Evolutionary conservation across 2,113 vertebrate species (phyloP), one percentile per base, ranked within the genome.

Genomic region (Vicugna pacos): DNA sequence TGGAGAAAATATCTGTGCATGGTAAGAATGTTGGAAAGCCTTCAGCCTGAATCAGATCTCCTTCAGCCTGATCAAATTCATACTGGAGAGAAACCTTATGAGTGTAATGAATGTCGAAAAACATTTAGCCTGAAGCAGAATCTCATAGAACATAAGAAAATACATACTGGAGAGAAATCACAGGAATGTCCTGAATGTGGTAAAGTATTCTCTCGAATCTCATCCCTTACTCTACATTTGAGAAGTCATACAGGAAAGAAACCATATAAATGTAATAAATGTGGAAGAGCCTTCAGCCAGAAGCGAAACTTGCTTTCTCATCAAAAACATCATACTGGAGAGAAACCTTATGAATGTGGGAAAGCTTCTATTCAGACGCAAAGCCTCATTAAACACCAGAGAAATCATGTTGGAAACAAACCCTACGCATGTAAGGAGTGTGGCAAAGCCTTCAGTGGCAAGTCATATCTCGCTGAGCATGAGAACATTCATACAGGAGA

Each of bases 301-400:
- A 97, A 96, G 28, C 70, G 98, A 13, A 99, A 99, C 85, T 98
- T 98, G 7, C 96, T 97, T 89, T 97, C 97, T 91, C 97, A 98
- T 65, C 97, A 98, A 91, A 97, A 98, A 70, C 89, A 96, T 35
- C 98, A 98, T 65, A 84, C 89, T 1, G 97, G 92, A 56, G 97
- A 98, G 73, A 97, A 96, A 70, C 60, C 97, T 46, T 94, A 93
- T 48, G 98, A 97, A 65, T 97, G 89, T 72, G 96, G 90, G 58
- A 98, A 96, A 90, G 65, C 54, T 52, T 96, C 97, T 91, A 6
- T 91, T 80, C 97, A 97, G 26, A 89, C 94, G 50, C 77, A 96
- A 95, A 22, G 65, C 26, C 73, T 96, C 20, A 58, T 89, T 6
- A 97, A 94, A 60, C 93, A 97, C 5, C 96, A 97, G 93, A 98